phyloP scores from a whole-genome alignment of 2,113 vertebrate genomes.

The Camelus bactrianus region DNA sequence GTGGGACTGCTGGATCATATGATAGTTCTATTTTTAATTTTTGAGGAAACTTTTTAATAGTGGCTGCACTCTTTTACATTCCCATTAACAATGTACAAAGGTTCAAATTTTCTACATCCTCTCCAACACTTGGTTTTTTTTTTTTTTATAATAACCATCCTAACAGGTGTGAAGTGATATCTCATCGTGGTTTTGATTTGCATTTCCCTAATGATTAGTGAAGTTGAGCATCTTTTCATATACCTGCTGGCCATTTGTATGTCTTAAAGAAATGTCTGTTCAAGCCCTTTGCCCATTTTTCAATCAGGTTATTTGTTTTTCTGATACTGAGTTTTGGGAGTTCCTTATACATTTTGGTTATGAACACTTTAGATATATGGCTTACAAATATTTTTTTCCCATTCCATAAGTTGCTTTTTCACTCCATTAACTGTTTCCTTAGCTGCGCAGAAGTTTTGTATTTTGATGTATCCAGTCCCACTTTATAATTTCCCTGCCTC shows the following conservation, averaged over 20 bases:
- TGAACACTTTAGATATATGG: neutral
- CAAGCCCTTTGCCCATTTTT: neutral
- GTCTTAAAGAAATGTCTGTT: neutral
- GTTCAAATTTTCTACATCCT: neutral
- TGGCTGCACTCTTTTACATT: neutral
- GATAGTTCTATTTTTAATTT: neutral
- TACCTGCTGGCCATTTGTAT: neutral
- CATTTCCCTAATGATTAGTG: neutral
- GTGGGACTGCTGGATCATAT: neutral
- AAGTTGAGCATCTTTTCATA: neutral
- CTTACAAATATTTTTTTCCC: conserved; percentile 1
- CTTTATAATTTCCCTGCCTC: neutral
- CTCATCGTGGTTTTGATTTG: neutral
- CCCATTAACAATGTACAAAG: neutral
- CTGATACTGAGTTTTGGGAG: neutral
- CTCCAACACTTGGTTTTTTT: neutral
- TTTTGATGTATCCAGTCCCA: neutral
- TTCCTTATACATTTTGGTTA: neutral
- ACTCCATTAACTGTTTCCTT: neutral
- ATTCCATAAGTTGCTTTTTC: neutral
- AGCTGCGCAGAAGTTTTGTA: neutral
- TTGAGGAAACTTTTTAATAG: neutral
- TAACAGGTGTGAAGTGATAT: neutral
- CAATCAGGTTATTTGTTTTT: neutral
- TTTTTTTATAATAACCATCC: neutral